Base-by-base conservation (phyloP, 2,888 invertebrate species). In the Tricholauxania praeusta region DNA sequence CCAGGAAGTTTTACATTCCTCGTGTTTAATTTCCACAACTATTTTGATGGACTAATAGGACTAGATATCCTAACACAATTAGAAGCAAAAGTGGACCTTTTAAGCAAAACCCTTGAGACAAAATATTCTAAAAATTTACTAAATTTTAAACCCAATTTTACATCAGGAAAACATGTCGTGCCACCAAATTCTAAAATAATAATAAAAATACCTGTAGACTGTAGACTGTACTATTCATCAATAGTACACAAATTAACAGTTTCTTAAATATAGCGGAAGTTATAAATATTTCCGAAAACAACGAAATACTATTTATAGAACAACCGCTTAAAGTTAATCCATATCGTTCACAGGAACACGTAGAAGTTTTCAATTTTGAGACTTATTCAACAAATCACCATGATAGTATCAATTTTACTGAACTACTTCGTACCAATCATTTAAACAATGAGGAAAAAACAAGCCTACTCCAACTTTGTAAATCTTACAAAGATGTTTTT, bases 21-120 rank as follows among this genome's bases (percentile, higher is more conserved):
- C n/a, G 15, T 76, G 17, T 75, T 77, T 22, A 72, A 72, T 49
- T 77, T 75, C 47, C 74, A 74, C 48, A 72, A 67, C 14, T 75
- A 74, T 47, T 75, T 77, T 32, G 73, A 75, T 15, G 47, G 62
- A 15, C 1, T 17, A 22, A 14, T 65, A 15, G 69, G 22, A 7
- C 19, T 59, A 19, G 57, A 59, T 19, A 59, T 69, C 14, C 48
- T 69, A 28, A 59, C 22, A 5, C 14, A 69, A 69, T 55, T 57
- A 12, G 51, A 52, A 22, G 71, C 63, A 15, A 71, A 74, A 66
- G 55, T 74, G 3, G 71, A 74, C 52, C 28, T 74, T 8, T 15
- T 19, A 19, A 73, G 65, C 28, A 53, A 64, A 53, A n/a, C 14
- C 14, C 49, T 73, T 14, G n/a, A 28, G 12, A 71, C 70, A 12